These are phyloP conservation scores for Lagocephalus sceleratus DNA, from an alignment of 2,797 vertebrate species.

Conservation along the genomic window DNA sequence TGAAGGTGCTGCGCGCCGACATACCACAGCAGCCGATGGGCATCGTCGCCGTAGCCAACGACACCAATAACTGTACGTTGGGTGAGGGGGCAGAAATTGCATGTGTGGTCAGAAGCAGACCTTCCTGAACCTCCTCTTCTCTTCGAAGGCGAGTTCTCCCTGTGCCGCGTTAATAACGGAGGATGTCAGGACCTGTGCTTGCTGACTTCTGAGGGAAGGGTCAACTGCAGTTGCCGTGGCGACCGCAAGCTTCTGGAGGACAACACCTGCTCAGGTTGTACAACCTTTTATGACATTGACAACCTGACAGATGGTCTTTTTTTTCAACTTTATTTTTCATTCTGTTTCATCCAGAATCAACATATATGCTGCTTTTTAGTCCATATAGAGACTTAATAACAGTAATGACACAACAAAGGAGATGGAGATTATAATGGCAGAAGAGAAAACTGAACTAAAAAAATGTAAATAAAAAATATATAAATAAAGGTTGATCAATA, in stretches of 20 bases:
- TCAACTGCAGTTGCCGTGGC: slow-evolving; percentile 95
- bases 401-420: too few species aligned
- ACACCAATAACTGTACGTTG: slow-evolving; percentile 91
- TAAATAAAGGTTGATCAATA: too few species aligned
- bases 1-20: slow-evolving; percentile 92
- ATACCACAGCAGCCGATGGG: slow-evolving; percentile 99
- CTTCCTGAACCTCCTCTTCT: slow-evolving; percentile 12
- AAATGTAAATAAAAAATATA: too few species aligned
- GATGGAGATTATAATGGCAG: too few species aligned
- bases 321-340: neutral
- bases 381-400: too few species aligned
- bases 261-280: slow-evolving; percentile 95
- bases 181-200: slow-evolving; percentile 96
- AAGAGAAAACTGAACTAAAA: too few species aligned
- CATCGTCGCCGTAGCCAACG: slow-evolving; percentile 94
- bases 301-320: neutral
- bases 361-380: too few species aligned
- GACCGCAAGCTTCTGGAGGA: slow-evolving; percentile 90
- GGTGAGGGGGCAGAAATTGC: slow-evolving; percentile 10
- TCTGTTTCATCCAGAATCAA: neutral
- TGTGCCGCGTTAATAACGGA: slow-evolving; percentile 88
- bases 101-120: neutral
- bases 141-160: slow-evolving; percentile 87
- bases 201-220: slow-evolving; percentile 86
- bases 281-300: neutral